Evolutionary conservation across 2,797 vertebrate genomes (phyloP), one percentile per base, ranked within the genome.

Genomic region (Gymnodraco acuticeps): DNA sequence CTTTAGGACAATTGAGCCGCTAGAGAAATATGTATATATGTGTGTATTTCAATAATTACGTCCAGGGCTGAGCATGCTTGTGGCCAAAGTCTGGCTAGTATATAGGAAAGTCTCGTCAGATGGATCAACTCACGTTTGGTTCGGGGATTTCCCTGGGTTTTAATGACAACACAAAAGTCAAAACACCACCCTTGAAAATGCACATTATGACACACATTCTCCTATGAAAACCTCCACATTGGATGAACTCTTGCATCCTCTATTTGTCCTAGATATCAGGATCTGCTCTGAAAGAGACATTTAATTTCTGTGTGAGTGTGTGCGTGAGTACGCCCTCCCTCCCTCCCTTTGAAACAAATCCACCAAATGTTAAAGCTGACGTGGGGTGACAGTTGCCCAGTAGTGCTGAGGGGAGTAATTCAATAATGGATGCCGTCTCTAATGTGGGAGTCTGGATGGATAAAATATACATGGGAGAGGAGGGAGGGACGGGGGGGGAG

Each of bases 371-470:
- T 90, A 87, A 89, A 84, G 87, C 91, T 92, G 90, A 93, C 87
- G 20, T 79, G 65, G 85, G 81, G 79, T 85, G 93, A 93, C 92
- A 93, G 92, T 89, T 88, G 87, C 87, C 85, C 91, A 80, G 87
- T 84, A 73, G 82, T 89, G 90, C 91, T 91, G 85, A 93, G 86
- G 87, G 87, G 84, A 89, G 86, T 87, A 85, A 91, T 92, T 93
- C 80, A 95, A 94, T 95, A 95, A 95, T 94, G 88, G 87, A 94
- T 94, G 88, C 58, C 3, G 58, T 84, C 85, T 88, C 88, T 91
- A 92, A 94, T 93, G 91, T 90, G 81, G 80, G 83, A 90, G 89
- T 88, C 89, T 89, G 88, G 85, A 83, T 84, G 84, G 88, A 93
- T 93, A 81, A 94, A 94, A 92, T 93, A 94, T 93, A 92, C 89